These are phyloP conservation scores for Atopsyche davidsoni DNA, from an alignment of 1,140 invertebrate species.

Conservation along the genomic window DNA sequence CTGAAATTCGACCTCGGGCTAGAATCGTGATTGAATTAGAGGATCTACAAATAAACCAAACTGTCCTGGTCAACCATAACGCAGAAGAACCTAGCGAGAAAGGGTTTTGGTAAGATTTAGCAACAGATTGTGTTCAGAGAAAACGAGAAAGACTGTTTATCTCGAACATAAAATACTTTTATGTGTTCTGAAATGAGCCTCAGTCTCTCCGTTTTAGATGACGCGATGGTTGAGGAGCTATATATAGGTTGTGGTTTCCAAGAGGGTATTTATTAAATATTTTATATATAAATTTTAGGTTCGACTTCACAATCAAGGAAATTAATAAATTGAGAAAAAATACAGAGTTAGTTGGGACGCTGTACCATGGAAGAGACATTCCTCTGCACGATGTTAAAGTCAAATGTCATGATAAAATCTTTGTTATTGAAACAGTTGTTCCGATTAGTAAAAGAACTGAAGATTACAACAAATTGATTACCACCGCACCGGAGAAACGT, in stretches of 20 bases:
- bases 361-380: slow-evolving; percentile 44
- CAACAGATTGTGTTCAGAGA: background rate
- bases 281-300: slow-evolving; percentile 39
- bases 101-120: slow-evolving; percentile 69
- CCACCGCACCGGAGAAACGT: slow-evolving; percentile 37
- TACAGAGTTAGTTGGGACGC: slow-evolving; percentile 40
- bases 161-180: too few relatives aligned
- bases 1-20: slow-evolving; percentile 63
- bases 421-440: slow-evolving; percentile 53
- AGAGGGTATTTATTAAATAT: background rate
- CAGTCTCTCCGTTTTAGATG: too few relatives aligned
- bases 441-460: slow-evolving; percentile 36
- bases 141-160: too few relatives aligned
- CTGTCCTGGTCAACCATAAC: slow-evolving; percentile 73
- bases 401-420: slow-evolving; percentile 55
- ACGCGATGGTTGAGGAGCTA: too few relatives aligned
- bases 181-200: too few relatives aligned
- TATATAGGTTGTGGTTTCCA: too few relatives aligned
- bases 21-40: slow-evolving; percentile 48
- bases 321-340: slow-evolving; percentile 36
- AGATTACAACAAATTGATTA: slow-evolving; percentile 35
- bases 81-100: slow-evolving; percentile 60
- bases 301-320: slow-evolving; percentile 48
- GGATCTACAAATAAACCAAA: slow-evolving; percentile 55
- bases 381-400: slow-evolving; percentile 53